phyloP scores from a whole-genome alignment of 2,797 vertebrate species.

The Crenichthys baileyi region DNA sequence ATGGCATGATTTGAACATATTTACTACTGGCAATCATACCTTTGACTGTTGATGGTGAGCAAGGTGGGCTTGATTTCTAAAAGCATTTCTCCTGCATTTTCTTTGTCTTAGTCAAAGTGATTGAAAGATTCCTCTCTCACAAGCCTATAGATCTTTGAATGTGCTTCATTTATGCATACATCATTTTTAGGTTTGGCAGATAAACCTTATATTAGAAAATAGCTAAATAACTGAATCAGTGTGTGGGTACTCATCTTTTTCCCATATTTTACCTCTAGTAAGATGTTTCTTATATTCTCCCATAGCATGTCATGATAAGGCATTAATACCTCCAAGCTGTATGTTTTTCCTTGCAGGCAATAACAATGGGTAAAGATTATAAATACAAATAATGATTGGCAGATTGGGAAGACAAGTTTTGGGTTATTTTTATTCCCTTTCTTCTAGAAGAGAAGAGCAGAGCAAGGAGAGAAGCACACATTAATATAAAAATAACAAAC shows the following conservation, averaged over 20 bases:
- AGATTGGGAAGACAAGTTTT: not conserved
- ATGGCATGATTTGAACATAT: slow-evolving; percentile 42
- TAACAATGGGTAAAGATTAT: not conserved
- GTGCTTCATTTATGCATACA: not conserved
- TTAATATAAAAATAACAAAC: slow-evolving; percentile 48
- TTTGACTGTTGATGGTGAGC: slow-evolving; percentile 19
- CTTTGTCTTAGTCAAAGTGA: not conserved
- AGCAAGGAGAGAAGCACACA: slow-evolving; percentile 12
- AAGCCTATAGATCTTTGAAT: not conserved
- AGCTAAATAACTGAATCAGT: not conserved
- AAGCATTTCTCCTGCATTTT: not conserved
- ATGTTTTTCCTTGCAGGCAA: not conserved
- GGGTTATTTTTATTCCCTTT: slow-evolving; percentile 29
- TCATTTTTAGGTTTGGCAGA: not conserved
- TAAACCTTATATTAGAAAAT: not conserved
- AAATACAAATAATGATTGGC: slow-evolving; percentile 2
- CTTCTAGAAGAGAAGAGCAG: slow-evolving; percentile 4
- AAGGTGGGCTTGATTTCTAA: slow-evolving; percentile 23
- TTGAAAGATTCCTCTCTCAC: not conserved
- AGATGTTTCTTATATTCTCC: not conserved
- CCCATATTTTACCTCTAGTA: not conserved
- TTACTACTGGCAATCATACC: slow-evolving; percentile 32
- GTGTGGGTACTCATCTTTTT: not conserved
- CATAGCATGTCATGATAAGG: not conserved
- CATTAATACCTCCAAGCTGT: not conserved